Evolutionary conservation across 2,113 vertebrate species (phyloP).

Genomic region (Xenotilapia flavipinnis): DNA sequence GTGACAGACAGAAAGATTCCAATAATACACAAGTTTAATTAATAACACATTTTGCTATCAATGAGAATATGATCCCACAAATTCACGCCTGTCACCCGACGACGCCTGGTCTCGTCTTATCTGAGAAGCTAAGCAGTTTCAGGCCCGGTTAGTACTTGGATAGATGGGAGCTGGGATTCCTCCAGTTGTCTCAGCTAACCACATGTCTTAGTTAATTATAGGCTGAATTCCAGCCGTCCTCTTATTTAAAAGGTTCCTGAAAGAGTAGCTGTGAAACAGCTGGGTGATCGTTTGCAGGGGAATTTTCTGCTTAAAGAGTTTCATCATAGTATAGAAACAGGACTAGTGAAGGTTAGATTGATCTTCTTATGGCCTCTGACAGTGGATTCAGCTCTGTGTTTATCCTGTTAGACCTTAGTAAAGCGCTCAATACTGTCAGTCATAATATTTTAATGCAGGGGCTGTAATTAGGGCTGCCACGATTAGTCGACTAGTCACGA

Average conservation of each 20-base stretch:
- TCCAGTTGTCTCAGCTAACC: neutral
- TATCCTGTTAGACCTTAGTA: neutral
- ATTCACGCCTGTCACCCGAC: neutral
- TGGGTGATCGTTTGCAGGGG: neutral
- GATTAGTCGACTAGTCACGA: too few relatives aligned
- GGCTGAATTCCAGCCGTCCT: neutral
- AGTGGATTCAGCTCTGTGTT: neutral
- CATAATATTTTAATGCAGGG: neutral
- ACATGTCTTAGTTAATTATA: neutral
- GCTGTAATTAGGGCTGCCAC: neutral
- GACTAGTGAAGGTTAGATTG: neutral
- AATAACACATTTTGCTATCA: neutral
- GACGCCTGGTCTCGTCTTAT: neutral
- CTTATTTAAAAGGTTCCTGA: neutral
- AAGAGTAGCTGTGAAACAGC: neutral
- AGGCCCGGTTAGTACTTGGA: neutral
- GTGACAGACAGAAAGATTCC: neutral
- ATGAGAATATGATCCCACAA: neutral
- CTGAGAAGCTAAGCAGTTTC: neutral
- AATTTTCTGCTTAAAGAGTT: rapidly evolving
- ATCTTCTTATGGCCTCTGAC: neutral
- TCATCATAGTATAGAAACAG: rapidly evolving
- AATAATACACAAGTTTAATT: neutral
- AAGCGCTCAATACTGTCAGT: neutral
- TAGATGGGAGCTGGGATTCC: neutral